These are phyloP conservation scores for Neodiprion virginianus DNA, from an alignment of 1,140 invertebrate species.

Conservation along the genomic window DNA sequence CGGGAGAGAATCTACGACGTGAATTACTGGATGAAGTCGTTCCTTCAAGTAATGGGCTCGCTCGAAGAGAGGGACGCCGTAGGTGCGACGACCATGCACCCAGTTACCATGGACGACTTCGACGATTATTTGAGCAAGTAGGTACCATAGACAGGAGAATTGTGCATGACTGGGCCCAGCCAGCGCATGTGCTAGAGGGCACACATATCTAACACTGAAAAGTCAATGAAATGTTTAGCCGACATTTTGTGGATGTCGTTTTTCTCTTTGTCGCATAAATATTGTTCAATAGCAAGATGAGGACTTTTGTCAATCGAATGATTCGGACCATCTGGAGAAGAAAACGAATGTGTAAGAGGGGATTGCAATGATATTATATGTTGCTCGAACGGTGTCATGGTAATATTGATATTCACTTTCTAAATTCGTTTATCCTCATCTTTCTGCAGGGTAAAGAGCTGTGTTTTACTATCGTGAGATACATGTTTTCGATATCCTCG, in stretches of 20 bases:
- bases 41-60: conserved; percentile 86
- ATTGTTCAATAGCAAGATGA: too few relatives aligned
- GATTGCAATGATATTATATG: too few relatives aligned
- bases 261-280: not conserved
- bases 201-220: not conserved
- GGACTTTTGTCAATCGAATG: too few relatives aligned
- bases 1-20: conserved; percentile 86
- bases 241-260: not conserved
- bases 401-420: too few relatives aligned
- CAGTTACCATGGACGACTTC: conserved; percentile 86
- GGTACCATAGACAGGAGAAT: conserved; percentile 45
- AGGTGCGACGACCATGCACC: conserved; percentile 82
- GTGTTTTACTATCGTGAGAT: too few relatives aligned
- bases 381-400: too few relatives aligned
- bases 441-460: too few relatives aligned
- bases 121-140: conserved; percentile 85
- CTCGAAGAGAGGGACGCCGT: conserved; percentile 81
- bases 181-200: conserved; percentile 43
- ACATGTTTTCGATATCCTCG: too few relatives aligned
- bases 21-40: conserved; percentile 88
- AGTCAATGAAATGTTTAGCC: not conserved
- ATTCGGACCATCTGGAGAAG: too few relatives aligned
- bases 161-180: conserved; percentile 53
- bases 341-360: too few relatives aligned
- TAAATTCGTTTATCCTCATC: too few relatives aligned